Evolutionary conservation across 2,797 vertebrate genomes (phyloP), one percentile per base, ranked within the genome.

Genomic region (Lacerta agilis): DNA sequence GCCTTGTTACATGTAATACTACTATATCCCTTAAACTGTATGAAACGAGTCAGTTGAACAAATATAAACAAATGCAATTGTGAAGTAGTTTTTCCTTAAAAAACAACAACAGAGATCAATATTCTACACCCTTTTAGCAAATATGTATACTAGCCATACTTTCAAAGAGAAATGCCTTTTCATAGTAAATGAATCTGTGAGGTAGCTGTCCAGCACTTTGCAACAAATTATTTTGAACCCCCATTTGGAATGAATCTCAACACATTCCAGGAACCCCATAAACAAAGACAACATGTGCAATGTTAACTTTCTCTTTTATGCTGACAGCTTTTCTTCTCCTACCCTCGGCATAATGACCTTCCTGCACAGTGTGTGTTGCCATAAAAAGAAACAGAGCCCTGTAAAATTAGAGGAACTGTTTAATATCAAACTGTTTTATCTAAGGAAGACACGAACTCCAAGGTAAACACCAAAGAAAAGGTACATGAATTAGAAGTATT

Each of bases 381-480:
- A 96, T 97, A 97, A 97, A 97, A 97, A 96, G 94, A 96, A 96
- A 96, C 94, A 96, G 95, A 96, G 94, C 87, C 90, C 93, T 92
- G 92, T 95, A 95, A 97, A 97, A 97, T 96, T 95, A 97, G 97
- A 97, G 96, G 94, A 97, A 97, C 94, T 95, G 94, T 93, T 97
- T 94, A 95, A 94, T 95, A 96, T 95, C 91, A 95, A 94, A 95
- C 91, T 90, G 95, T 97, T 97, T 97, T 96, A 97, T 97, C 96
- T 96, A 94, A 96, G 96, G 96, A 97, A 97, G 94, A 96, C 95
- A 91, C 88, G 92, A 87, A 94, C 45, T 97, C 96, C 95, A 96
- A 93, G 93, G 92, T 95, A 96, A 97, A 96, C 94, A 96, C 38
- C 78, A 82, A 85, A 85, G 69, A 94, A 96, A 96, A 96, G 93